Conservation (phyloP, 1,140 invertebrate species). For the Drosophila orosa region DNA sequence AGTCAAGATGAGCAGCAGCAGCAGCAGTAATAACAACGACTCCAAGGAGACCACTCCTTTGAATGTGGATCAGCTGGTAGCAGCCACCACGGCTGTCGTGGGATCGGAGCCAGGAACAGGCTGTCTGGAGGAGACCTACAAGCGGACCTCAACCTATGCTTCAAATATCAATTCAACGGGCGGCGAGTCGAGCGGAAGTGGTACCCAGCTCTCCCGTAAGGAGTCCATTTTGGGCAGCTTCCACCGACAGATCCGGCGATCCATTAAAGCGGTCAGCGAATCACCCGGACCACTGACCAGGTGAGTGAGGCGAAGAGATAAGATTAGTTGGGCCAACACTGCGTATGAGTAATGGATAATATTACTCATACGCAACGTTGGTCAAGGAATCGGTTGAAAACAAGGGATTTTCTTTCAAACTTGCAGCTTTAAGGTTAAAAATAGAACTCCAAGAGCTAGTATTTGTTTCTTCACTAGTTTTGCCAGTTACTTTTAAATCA, state of each 20-base stretch:
- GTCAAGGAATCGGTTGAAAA: neutral
- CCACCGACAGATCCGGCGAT: slow-evolving; percentile 85
- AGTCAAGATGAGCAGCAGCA: slow-evolving; percentile 55
- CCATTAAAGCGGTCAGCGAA: slow-evolving; percentile 84
- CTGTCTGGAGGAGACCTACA: slow-evolving; percentile 48
- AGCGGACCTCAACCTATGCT: slow-evolving; percentile 64
- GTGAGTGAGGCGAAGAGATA: slow-evolving; percentile 58
- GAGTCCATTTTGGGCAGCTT: slow-evolving; percentile 85
- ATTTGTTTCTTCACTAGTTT: slow-evolving; percentile 1
- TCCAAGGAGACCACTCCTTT: slow-evolving; percentile 48
- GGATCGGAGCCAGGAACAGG: slow-evolving; percentile 3
- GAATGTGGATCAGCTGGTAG: slow-evolving; percentile 56
- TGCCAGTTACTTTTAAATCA: neutral
- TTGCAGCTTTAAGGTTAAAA: neutral
- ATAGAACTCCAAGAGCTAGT: neutral
- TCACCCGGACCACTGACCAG: slow-evolving; percentile 81
- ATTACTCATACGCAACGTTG: slow-evolving; percentile 52
- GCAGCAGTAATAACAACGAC: slow-evolving; percentile 39
- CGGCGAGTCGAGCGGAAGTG: slow-evolving; percentile 68
- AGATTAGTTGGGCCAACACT: neutral
- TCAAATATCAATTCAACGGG: slow-evolving; percentile 72
- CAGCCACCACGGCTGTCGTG: slow-evolving; percentile 6
- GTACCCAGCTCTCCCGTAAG: slow-evolving; percentile 71
- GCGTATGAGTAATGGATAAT: slow-evolving; percentile 9
- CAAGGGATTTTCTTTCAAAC: slow-evolving; percentile 6